phyloP scores from a whole-genome alignment of 2,113 vertebrate species.

The Ceyx melanurus region DNA sequence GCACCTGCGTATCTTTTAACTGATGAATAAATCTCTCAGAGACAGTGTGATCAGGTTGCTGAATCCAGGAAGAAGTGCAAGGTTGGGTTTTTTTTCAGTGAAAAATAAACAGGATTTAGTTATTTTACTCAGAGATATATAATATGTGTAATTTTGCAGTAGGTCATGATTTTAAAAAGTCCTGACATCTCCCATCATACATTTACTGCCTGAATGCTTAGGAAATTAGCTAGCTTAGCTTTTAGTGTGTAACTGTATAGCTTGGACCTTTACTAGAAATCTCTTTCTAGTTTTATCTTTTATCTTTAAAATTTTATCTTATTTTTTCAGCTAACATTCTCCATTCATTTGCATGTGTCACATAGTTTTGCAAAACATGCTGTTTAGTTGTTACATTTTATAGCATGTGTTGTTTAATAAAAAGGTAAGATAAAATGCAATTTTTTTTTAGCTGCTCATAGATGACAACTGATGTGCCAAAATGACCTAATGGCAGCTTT shows the following conservation, averaged over 20 bases:
- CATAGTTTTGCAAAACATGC: not conserved
- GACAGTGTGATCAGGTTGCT: not conserved
- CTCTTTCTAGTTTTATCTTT: too few species aligned
- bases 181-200: not conserved
- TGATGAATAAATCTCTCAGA: slow-evolving; percentile 16
- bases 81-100: not conserved
- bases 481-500: not conserved
- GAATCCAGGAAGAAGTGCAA: not conserved
- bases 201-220: not conserved
- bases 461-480: not conserved
- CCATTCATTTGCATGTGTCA: not conserved
- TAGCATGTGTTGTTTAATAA: not conserved
- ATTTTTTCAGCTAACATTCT: not conserved
- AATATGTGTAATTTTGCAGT: not conserved
- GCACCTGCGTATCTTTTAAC: slow-evolving; percentile 30
- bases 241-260: not conserved
- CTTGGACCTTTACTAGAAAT: not conserved
- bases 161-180: not conserved
- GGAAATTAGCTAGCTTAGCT: not conserved
- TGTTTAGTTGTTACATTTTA: not conserved
- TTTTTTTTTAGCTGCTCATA: slow-evolving; percentile 4
- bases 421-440: not conserved
- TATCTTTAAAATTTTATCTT: not conserved
- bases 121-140: not conserved
- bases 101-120: not conserved